Evolutionary conservation across 1,140 invertebrate species (phyloP).

Genomic region (Zaprionus nigranus): DNA sequence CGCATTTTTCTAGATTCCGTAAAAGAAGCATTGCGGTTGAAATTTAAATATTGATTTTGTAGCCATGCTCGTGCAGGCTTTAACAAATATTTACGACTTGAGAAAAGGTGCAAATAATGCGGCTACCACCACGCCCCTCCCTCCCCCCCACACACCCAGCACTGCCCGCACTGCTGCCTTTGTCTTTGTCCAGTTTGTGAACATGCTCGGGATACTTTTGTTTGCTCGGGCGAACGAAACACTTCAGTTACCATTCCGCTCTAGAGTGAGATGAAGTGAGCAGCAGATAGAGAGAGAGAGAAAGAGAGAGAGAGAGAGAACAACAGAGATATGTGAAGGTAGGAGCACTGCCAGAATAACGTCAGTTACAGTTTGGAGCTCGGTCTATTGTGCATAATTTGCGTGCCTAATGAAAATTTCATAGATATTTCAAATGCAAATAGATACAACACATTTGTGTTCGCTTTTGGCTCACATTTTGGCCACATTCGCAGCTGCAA

Average conservation of each 20-base stretch:
- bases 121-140: background rate
- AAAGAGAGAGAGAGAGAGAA: background rate
- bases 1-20: slow-evolving; percentile 14
- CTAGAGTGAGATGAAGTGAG: background rate
- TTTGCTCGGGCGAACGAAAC: slow-evolving; percentile 18
- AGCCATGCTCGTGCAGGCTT: slow-evolving; percentile 24
- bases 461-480: slow-evolving; percentile 1
- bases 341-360: background rate
- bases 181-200: slow-evolving; percentile 35
- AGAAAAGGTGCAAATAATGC: slow-evolving; percentile 60
- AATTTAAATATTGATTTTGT: slow-evolving; percentile 76
- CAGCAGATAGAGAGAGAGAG: background rate
- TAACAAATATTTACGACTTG: slow-evolving; percentile 55
- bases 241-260: background rate
- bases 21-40: slow-evolving; percentile 54
- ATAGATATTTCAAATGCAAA: slow-evolving; percentile 59
- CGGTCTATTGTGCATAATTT: slow-evolving; percentile 63
- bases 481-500: background rate
- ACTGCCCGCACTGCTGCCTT: slow-evolving; percentile 2
- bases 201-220: slow-evolving; percentile 49
- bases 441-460: slow-evolving; percentile 32
- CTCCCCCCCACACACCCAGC: too few species aligned
- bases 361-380: slow-evolving; percentile 21
- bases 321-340: background rate
- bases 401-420: slow-evolving; percentile 65